Evolutionary conservation across 2,888 invertebrate genomes (phyloP).

Genomic region (Mamestra brassicae): DNA sequence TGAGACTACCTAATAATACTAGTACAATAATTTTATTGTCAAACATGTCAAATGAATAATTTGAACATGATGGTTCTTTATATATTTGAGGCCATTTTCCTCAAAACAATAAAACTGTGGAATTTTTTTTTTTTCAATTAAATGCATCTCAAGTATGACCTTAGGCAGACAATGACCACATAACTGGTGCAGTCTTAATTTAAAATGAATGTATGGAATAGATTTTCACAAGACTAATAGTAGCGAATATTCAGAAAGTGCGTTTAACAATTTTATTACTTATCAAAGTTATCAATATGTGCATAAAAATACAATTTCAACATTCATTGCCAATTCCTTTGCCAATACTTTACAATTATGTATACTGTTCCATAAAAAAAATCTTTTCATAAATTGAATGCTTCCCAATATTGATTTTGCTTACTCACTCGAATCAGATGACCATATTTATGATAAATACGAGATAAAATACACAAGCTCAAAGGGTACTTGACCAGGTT

Average conservation of each 20-base stretch:
- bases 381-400: constrained; percentile 34
- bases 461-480: constrained; percentile 21
- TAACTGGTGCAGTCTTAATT: constrained; percentile 30
- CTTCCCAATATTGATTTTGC: constrained; percentile 48
- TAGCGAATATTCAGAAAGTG: constrained; percentile 69
- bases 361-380: constrained; percentile 31
- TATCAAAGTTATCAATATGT: constrained; percentile 70
- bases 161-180: constrained; percentile 40
- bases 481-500: constrained; percentile 5
- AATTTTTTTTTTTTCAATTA: constrained; percentile 44
- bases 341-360: constrained; percentile 43
- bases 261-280: constrained; percentile 68
- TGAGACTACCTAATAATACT: constrained; percentile 86
- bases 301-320: constrained; percentile 76
- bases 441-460: constrained; percentile 8
- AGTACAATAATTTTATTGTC: constrained; percentile 88
- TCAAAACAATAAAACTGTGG: constrained; percentile 52
- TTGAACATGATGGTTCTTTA: constrained; percentile 72
- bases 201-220: constrained; percentile 53
- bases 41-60: constrained; percentile 85
- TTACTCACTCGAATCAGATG: constrained; percentile 40
- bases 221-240: constrained; percentile 57
- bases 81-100: constrained; percentile 49
- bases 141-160: constrained; percentile 59
- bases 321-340: constrained; percentile 73